Evolutionary conservation across 2,888 invertebrate genomes (phyloP).

Genomic region (Tetranychus truncatus): DNA sequence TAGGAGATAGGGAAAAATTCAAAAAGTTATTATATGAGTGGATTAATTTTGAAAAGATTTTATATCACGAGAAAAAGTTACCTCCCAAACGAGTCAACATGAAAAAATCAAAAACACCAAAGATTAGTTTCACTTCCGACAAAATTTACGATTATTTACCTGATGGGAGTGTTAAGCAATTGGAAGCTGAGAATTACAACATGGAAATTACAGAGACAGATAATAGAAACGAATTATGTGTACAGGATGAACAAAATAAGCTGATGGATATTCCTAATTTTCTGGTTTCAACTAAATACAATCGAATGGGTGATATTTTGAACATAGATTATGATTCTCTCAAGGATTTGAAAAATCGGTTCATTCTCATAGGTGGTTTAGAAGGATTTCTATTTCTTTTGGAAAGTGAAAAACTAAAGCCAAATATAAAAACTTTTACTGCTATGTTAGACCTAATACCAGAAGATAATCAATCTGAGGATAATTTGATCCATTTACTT

Average conservation of each 20-base stretch:
- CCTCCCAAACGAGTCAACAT: background rate
- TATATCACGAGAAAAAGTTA: constrained; percentile 9
- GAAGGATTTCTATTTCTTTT: constrained; percentile 56
- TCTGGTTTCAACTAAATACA: background rate
- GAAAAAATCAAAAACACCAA: background rate
- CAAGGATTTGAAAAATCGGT: constrained; percentile 26
- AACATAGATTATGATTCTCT: constrained; percentile 21
- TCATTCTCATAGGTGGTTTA: constrained; percentile 54
- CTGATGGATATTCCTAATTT: background rate
- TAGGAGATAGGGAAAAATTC: constrained; percentile 42
- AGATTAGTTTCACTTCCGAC: background rate
- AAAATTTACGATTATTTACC: background rate
- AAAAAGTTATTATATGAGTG: constrained; percentile 29
- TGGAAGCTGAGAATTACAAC: background rate
- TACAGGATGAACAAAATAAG: background rate
- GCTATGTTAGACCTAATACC: constrained; percentile 54
- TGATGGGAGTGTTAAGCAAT: background rate
- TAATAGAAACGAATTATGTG: background rate
- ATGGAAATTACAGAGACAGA: background rate
- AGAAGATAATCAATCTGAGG: constrained; percentile 46
- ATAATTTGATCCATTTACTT: constrained; percentile 45
- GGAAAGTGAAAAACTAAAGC: constrained; percentile 45
- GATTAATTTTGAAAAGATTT: constrained; percentile 29
- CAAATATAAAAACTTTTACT: constrained; percentile 60
- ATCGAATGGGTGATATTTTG: constrained; percentile 9